A percentile compares a stretch with the other conserved stretches of the same genome.
Evolutionary conservation across 2,113 vertebrate species (phyloP).

Genomic region (Percina caprodes): DNA sequence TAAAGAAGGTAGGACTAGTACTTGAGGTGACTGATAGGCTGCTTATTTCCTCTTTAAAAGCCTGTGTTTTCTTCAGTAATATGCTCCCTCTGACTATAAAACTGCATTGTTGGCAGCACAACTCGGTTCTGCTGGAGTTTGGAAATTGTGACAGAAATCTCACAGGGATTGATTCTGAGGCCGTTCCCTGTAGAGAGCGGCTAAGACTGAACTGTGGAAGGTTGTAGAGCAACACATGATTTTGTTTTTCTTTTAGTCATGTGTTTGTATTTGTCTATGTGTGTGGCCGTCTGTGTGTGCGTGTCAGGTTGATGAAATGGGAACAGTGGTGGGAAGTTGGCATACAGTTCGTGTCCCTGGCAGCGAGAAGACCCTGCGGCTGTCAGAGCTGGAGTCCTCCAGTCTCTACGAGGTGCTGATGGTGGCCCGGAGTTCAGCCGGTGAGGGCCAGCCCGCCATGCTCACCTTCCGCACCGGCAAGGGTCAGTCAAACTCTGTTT

Average conservation of each 20-base stretch:
- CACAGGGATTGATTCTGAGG: slow-evolving; percentile 43
- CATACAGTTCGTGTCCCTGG: slow-evolving; percentile 94
- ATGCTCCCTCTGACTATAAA: slow-evolving; percentile 60
- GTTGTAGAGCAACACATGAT: slow-evolving; percentile 21
- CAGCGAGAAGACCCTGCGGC: slow-evolving; percentile 92
- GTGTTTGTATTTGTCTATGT: slow-evolving; percentile 54
- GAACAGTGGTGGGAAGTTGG: slow-evolving; percentile 86
- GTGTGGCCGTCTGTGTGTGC: slow-evolving; percentile 34
- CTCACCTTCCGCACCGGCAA: slow-evolving; percentile 98
- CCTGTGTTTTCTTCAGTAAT: slow-evolving; percentile 57
- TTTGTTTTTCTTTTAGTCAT: slow-evolving; percentile 35
- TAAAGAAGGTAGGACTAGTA: not conserved
- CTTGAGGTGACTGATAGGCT: slow-evolving; percentile 15
- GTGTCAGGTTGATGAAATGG: slow-evolving; percentile 89
- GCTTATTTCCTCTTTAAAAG: slow-evolving; percentile 48
- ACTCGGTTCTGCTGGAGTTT: slow-evolving; percentile 17
- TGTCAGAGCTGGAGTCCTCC: slow-evolving; percentile 92
- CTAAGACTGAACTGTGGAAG: slow-evolving; percentile 4
- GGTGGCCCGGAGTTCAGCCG: slow-evolving; percentile 91
- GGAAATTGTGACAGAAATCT: slow-evolving; percentile 73
- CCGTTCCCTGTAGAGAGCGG: slow-evolving; percentile 31
- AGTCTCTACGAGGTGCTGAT: slow-evolving; percentile 98
- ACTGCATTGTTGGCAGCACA: slow-evolving; percentile 55
- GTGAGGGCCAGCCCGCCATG: slow-evolving; percentile 97
- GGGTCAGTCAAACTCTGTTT: slow-evolving; percentile 80